These are phyloP conservation scores for Bembecia ichneumoniformis DNA, from an alignment of 2,888 invertebrate genomes.

Conservation along the genomic window DNA sequence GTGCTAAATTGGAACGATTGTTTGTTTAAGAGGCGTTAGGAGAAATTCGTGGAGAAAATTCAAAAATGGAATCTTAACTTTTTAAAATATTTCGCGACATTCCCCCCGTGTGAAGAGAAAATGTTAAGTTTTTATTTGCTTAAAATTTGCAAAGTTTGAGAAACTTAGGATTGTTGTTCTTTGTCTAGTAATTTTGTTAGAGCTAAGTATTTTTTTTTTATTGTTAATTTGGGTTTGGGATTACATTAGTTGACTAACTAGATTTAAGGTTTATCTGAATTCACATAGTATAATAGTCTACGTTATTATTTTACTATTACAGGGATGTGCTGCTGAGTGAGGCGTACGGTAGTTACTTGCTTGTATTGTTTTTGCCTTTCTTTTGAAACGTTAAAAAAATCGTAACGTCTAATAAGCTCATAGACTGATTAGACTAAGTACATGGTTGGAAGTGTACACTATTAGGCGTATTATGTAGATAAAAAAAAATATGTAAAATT, in stretches of 20 bases:
- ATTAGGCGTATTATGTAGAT: conserved; percentile 69
- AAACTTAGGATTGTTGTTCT: conserved; percentile 64
- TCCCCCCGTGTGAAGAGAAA: conserved; percentile 50
- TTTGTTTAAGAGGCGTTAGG: conserved; percentile 31
- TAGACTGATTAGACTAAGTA: conserved; percentile 72
- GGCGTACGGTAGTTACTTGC: conserved; percentile 48
- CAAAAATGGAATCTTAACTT: conserved; percentile 38
- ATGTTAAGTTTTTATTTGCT: conserved; percentile 71
- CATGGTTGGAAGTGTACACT: conserved; percentile 66
- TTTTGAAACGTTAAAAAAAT: conserved; percentile 39
- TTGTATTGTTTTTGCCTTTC: conserved; percentile 41
- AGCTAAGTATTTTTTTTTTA: conserved; percentile 53
- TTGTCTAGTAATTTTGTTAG: conserved; percentile 57
- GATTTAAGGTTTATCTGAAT: conserved; percentile 68
- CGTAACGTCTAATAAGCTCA: conserved; percentile 70
- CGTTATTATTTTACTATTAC: conserved; percentile 64
- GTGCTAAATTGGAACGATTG: conserved; percentile 65
- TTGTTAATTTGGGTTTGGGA: conserved; percentile 72
- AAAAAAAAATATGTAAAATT: conserved; percentile 53
- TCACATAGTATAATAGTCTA: conserved; percentile 60
- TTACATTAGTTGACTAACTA: conserved; percentile 66
- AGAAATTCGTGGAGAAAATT: conserved; percentile 17
- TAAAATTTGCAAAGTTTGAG: conserved; percentile 52
- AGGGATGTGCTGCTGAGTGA: conserved; percentile 66
- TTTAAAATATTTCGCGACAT: conserved; percentile 51